Evolutionary conservation across 2,797 vertebrate genomes (phyloP).

Genomic region (Peromyscus melanophrys): DNA sequence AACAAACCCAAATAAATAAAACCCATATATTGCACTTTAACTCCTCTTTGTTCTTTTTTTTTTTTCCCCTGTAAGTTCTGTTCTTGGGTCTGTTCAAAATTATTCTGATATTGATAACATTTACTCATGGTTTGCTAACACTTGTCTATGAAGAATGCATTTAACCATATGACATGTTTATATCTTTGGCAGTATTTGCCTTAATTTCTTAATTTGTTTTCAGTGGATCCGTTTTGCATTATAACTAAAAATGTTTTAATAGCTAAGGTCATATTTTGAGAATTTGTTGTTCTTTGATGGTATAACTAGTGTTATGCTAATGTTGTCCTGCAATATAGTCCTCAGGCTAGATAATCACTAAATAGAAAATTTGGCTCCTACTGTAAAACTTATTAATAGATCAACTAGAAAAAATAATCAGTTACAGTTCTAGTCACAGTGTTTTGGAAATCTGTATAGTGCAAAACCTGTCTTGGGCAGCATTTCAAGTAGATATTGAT

Average conservation of each 20-base stretch:
- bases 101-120: neutral
- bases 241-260: conserved; percentile 10
- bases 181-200: neutral
- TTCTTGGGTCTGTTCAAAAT: conserved; percentile 35
- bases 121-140: neutral
- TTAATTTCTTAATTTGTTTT: conserved; percentile 56
- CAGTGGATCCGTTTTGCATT: neutral
- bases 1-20: neutral
- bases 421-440: neutral
- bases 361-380: neutral
- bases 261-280: conserved; percentile 48
- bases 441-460: neutral
- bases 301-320: neutral
- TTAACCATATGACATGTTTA: neutral
- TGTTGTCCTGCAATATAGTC: neutral
- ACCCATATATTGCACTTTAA: conserved; percentile 5
- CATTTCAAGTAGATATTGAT: conserved; percentile 4
- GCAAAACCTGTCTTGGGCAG: neutral
- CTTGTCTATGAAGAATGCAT: neutral
- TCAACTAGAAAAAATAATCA: neutral
- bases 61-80: neutral
- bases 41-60: neutral
- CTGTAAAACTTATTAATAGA: conserved; percentile 27
- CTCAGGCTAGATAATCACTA: neutral
- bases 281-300: conserved; percentile 5